phyloP scores from a whole-genome alignment of 2,113 vertebrate genomes.

The Rattus norvegicus region GRCr8 NC_086036.1:78155001-78155500 shows the following conservation, averaged over 20 bases:
- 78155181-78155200: accelerated
- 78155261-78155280: not conserved
- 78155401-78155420: not conserved
- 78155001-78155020: not conserved
- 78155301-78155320: not conserved
- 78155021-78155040: not conserved
- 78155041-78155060: no score
- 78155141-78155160: not conserved
- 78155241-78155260: not conserved
- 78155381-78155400: not conserved
- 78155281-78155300: not conserved
- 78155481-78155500: not conserved
- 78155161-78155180: not conserved
- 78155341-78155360: accelerated
- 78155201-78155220: not conserved
- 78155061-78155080: not conserved
- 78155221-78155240: accelerated
- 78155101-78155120: not conserved
- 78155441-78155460: accelerated
- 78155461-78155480: no score
- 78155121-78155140: not conserved
- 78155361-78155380: not conserved
- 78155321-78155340: not conserved
- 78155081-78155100: accelerated
- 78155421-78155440: accelerated